Base-by-base conservation (phyloP, 2,888 invertebrate genomes). In the Synergus laeviventris region DNA sequence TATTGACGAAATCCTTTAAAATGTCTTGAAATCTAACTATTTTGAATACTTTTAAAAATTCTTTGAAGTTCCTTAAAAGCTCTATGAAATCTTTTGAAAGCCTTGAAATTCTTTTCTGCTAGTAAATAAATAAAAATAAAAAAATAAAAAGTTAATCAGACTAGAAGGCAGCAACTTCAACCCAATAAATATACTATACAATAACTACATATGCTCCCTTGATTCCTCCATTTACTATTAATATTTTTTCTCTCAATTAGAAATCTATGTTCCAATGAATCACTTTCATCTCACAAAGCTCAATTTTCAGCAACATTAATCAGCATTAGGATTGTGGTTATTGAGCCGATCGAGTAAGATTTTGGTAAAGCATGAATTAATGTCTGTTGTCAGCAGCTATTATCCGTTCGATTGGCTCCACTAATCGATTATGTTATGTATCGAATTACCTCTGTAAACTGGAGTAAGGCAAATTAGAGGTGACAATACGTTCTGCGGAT, bases 361-460 rank as follows among this genome's bases (percentile, higher is more conserved):
- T 70, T 70, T 49, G 49, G 49, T 36, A 54, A 70, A 45, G 62
- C 61, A 61, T n/a, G n/a, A n/a, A 61, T 74, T 74, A 60, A 74
- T 61, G 18, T 11, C n/a, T n/a, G n/a, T n/a, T n/a, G n/a, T n/a
- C n/a, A n/a, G n/a, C 21, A 61, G 42, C 74, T 24, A 38, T 49
- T 60, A 38, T 39, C 4, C 45, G 16, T 74, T 24, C 39, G 38
- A 59, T 54, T 59, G 21, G 74, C 21, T 56, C 7, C 11, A 18
- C 14, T 31, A 73, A 73, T 73, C 36, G 38, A 73, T 54, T 73
- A 56, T 56, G 12, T 31, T 74, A 31, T 60, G 24, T 36, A 18
- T 31, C 49, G 54, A 70, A 76, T 73, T 85, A 90, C 90, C 89
- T 91, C 79, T 91, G 91, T 75, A 91, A 87, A 82, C 89, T 88